Base-by-base conservation (phyloP, 1,140 invertebrate species). In the Cotesia typhae region DNA sequence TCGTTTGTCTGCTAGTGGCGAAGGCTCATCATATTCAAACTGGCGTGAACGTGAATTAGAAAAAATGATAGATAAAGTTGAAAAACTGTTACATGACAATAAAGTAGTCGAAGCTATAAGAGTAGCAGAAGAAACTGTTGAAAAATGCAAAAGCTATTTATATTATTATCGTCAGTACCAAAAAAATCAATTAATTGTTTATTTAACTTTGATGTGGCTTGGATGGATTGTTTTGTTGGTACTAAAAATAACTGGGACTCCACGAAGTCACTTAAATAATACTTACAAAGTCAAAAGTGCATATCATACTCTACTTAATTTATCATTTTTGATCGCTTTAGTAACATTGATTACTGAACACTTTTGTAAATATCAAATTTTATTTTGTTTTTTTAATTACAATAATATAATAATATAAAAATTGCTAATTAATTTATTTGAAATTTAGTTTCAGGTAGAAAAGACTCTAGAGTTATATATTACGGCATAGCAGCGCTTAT, bases 1-100 rank as follows among this genome's bases (percentile, higher is more conserved):
- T 79, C 86, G 88, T 75, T 78, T 87, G 67, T 79, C 88, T 74
- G 87, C 87, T 71, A 86, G 89, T 78, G 82, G 85, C 38, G 84
- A 86, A 76, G 81, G 68, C 71, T 67, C 74, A 1, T 73, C 59
- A 4, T 77, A 73, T 20, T 55, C 67, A 1, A 77, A 84, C 65
- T 78, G 73, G 77, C 76, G 79, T 51, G 84, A 85, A 53, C 68
- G 76, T 55, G 67, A 82, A 51, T 59, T 87, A n/a, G 74, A 80
- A 37, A 63, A 75, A 4, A 79, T 77, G 76, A 81, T 87, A 61
- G 6, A 70, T 17, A 64, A 59, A 37, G 77, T 80, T 4, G 78
- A 83, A 63, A 37, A 77, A 67, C 65, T 82, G 20, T 4, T 83
- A 7, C 51, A 73, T 10, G 52, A 74, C 59, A 75, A 76, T 61